Percentiles rank a stretch among this genome's conserved stretches.
Conservation (phyloP, 2,888 invertebrate genomes). For the Strigamia transsilvanica region DNA sequence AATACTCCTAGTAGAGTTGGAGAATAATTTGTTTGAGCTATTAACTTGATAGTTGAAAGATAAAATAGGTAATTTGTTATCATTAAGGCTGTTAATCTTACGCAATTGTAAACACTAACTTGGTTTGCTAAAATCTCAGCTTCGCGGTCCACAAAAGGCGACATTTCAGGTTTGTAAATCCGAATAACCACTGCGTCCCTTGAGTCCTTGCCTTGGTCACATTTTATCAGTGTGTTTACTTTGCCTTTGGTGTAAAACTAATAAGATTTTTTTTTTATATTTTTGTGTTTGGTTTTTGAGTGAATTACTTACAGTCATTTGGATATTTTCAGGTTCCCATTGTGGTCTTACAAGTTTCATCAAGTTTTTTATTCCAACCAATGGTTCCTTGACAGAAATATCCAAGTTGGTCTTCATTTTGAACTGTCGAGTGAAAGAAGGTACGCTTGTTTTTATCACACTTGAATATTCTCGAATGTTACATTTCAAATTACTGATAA, state of each 20-base stretch:
- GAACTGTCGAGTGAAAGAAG: not conserved
- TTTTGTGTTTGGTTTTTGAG: not conserved
- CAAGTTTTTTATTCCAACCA: not conserved
- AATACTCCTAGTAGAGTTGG: not conserved
- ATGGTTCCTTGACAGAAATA: not conserved
- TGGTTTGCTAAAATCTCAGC: slow-evolving; percentile 22
- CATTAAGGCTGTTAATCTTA: too few relatives aligned
- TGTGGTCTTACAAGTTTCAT: not conserved
- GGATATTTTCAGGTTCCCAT: not conserved
- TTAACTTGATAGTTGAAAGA: slow-evolving; percentile 6
- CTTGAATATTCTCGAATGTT: too few relatives aligned
- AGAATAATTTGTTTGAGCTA: slow-evolving; percentile 2
- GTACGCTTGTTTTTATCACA: too few relatives aligned
- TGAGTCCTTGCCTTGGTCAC: not conserved
- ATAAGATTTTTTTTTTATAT: not conserved
- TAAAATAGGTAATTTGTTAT: not conserved
- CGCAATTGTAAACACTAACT: not conserved
- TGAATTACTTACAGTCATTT: not conserved
- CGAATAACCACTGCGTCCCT: not conserved
- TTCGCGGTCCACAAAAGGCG: not conserved
- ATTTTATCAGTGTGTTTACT: slow-evolving; percentile 16
- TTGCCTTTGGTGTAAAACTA: slow-evolving; percentile 29
- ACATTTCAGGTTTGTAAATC: slow-evolving; percentile 27
- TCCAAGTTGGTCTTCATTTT: not conserved
- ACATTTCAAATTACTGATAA: too few relatives aligned